A percentile compares a stretch with the other conserved stretches of the same genome.
These are phyloP conservation scores for Staurois parvus DNA, from an alignment of 2,797 vertebrate genomes.

Conservation along the genomic window DNA sequence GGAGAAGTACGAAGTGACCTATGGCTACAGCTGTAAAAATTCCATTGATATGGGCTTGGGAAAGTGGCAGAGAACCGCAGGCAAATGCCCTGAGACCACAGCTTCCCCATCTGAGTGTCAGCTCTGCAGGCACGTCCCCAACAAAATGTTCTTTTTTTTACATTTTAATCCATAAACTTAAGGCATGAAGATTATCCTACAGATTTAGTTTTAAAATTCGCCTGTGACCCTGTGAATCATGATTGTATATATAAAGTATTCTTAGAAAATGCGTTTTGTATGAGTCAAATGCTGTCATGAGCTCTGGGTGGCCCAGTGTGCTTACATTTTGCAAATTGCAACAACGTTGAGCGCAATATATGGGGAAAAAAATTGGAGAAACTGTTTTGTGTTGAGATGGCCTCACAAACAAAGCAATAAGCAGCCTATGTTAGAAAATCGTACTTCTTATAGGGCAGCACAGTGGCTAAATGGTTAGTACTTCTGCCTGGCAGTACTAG, in stretches of 20 bases:
- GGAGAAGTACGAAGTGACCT: slow-evolving; percentile 66
- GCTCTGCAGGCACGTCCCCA: slow-evolving; percentile 15
- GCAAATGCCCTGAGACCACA: slow-evolving; percentile 15
- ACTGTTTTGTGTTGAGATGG: too few species aligned
- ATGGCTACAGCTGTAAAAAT: slow-evolving; percentile 66
- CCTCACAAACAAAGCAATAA: too few species aligned
- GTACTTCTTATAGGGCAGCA: too few species aligned
- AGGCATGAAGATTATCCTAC: neutral
- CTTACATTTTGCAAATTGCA: neutral
- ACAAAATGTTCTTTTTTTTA: neutral
- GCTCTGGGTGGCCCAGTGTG: neutral
- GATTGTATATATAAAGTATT: neutral
- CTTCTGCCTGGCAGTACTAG: too few species aligned
- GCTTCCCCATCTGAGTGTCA: slow-evolving; percentile 17
- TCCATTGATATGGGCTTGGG: slow-evolving; percentile 57
- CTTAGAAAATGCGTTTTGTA: neutral
- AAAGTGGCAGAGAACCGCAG: slow-evolving; percentile 53
- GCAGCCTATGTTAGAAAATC: too few species aligned
- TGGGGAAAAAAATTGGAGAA: too few species aligned
- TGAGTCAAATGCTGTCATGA: neutral
- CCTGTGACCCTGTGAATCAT: neutral
- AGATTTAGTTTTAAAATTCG: neutral
- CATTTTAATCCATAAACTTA: neutral
- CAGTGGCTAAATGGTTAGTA: too few species aligned
- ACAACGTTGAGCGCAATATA: too few species aligned